Base-by-base conservation (phyloP, 2,113 vertebrate genomes). In the Andinoacara biseriatus region DNA sequence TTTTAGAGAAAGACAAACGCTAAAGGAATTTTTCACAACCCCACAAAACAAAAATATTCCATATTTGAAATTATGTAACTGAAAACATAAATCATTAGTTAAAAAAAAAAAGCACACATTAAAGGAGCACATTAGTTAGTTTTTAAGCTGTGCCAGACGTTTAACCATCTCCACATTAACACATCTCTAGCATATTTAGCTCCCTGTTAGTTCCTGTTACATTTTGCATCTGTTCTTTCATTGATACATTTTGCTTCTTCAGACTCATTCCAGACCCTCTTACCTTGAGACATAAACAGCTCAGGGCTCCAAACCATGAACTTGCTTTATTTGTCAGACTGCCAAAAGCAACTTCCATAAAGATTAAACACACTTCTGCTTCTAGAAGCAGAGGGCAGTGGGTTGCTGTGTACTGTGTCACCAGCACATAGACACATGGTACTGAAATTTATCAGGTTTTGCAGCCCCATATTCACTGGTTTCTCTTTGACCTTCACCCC, bases 341-440 rank as follows among this genome's bases (percentile, higher is more conserved):
- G 26, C 2, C 29, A 72, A 72, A 38, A 52, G 6, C 10, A 52
- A 31, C 43, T 72, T 72, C 46, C 20, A 52, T 26, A 31, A 31
- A n/a, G 46, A 15, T 26, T 20, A 65, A 61, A 62, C 31, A 6
- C 3, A 33, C 6, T 1, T 33, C 33, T 33, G 33, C 33, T 33
- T 33, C 33, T 33, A 33, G 33, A 33, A 33, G 33, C 33, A 33
- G 33, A 33, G 33, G 33, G 33, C 33, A 33, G 67, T 54, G 15
- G 78, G 43, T 11, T 11, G 3, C 2, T 7, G 24, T 52, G 0
- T 0, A 13, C 35, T 38, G 35, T 56, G 17, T 1, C 13, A 22
- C 15, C 46, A 35, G 29, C 20, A 80, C 81, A 61, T 38, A 11
- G 11, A 87, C 80, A 79, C 86, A 83, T 80, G 0, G 6, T 57